Percentiles rank a stretch among this genome's conserved stretches.
Conservation (phyloP, 1,140 invertebrate species). For the Hylaeus volcanicus region DNA sequence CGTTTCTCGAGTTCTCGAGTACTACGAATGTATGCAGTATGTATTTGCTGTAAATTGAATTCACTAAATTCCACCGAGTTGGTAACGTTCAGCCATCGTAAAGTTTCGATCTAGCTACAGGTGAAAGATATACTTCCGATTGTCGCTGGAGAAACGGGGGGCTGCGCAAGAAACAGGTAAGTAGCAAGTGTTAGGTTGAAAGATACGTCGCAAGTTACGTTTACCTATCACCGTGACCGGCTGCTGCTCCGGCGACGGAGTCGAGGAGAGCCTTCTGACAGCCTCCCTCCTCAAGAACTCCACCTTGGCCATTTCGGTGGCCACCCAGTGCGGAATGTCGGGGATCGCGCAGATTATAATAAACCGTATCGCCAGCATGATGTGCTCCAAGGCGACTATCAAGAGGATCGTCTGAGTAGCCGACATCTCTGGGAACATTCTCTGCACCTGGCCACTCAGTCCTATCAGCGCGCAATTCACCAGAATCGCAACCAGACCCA, state of each 20-base stretch:
- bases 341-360: slow-evolving; percentile 92
- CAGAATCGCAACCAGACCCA: slow-evolving; percentile 95
- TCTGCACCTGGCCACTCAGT: slow-evolving; percentile 93
- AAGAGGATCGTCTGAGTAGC: slow-evolving; percentile 92
- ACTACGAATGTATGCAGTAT: too few relatives aligned
- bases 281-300: slow-evolving; percentile 90
- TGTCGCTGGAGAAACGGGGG: background rate
- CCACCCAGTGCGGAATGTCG: slow-evolving; percentile 94
- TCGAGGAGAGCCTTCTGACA: slow-evolving; percentile 80
- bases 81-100: too few relatives aligned
- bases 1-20: too few relatives aligned
- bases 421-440: slow-evolving; percentile 93
- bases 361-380: slow-evolving; percentile 91
- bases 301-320: slow-evolving; percentile 92
- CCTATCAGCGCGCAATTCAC: slow-evolving; percentile 97
- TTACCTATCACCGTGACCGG: slow-evolving; percentile 78
- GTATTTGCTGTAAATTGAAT: too few relatives aligned
- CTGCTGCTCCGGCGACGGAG: slow-evolving; percentile 78
- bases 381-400: slow-evolving; percentile 94
- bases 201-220: background rate
- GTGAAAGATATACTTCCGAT: too few relatives aligned
- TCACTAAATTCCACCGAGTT: too few relatives aligned
- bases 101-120: background rate
- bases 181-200: background rate
- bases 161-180: background rate